Conservation (phyloP, 2,888 invertebrate genomes). For the Drosophila nr. perissopoda region DNA sequence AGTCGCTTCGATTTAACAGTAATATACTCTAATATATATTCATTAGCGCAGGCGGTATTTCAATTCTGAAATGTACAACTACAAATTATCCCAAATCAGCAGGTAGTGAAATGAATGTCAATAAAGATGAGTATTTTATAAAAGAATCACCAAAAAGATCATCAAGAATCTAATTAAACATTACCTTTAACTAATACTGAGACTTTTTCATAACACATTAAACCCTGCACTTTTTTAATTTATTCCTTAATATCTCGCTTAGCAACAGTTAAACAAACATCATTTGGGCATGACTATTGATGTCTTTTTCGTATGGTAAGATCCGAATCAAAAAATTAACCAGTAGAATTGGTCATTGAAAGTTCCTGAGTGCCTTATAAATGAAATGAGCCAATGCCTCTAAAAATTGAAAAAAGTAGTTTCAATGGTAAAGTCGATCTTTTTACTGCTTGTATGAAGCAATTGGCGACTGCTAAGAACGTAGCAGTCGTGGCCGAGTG, state of each 20-base stretch:
- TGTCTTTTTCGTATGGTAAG: background rate
- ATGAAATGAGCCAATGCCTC: background rate
- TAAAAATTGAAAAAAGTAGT: conserved; percentile 11
- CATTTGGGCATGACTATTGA: background rate
- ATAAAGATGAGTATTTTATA: background rate
- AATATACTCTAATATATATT: background rate
- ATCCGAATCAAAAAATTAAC: background rate
- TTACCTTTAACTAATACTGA: background rate
- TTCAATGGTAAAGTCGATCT: background rate
- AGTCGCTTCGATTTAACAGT: background rate
- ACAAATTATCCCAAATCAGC: background rate
- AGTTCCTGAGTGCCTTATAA: background rate
- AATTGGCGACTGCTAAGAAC: rapidly evolving
- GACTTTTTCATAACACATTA: background rate
- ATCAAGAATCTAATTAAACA: background rate
- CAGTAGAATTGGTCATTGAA: background rate
- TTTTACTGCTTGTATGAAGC: background rate
- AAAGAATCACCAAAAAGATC: background rate
- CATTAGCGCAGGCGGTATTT: too few relatives aligned
- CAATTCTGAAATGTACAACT: background rate
- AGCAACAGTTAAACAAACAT: background rate
- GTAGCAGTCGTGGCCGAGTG: conserved; percentile 85
- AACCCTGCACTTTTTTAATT: background rate
- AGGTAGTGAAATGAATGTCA: background rate
- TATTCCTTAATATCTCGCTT: background rate